A percentile compares a stretch with the other conserved stretches of the same genome.
Conservation (phyloP, 2,113 vertebrate genomes). For the Casuarius casuarius region DNA sequence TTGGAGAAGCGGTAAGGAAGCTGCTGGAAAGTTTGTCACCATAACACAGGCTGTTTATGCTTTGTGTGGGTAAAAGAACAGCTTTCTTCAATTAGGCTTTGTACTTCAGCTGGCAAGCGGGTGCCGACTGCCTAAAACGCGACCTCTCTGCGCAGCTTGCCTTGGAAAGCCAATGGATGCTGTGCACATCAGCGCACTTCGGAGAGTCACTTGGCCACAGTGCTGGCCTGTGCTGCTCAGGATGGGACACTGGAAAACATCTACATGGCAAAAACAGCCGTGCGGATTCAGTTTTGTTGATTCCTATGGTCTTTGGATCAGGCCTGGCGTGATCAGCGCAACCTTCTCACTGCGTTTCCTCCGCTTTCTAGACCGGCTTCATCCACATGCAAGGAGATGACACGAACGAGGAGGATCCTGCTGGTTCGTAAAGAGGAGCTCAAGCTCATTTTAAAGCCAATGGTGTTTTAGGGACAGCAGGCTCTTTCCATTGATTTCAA, state of each 20-base stretch:
- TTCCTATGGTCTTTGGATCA: not conserved
- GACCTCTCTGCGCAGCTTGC: not conserved
- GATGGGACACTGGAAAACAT: rapidly evolving
- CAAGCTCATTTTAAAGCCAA: not conserved
- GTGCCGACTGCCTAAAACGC: conserved; percentile 35
- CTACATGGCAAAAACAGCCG: not conserved
- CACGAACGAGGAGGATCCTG: not conserved
- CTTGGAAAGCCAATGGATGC: not conserved
- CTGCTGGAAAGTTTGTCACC: conserved; percentile 72
- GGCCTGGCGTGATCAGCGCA: not conserved
- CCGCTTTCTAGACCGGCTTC: not conserved
- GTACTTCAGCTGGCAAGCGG: conserved; percentile 48
- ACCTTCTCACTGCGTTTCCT: not conserved
- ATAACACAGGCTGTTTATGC: conserved; percentile 63
- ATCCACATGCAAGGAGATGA: not conserved
- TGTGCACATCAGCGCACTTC: not conserved
- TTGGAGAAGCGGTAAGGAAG: conserved; percentile 51
- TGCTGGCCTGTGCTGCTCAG: rapidly evolving
- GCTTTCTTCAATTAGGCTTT: conserved; percentile 70
- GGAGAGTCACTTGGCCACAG: rapidly evolving
- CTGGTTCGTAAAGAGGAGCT: not conserved
- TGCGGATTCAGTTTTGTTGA: not conserved
- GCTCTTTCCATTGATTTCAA: conserved; percentile 10
- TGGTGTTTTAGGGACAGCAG: not conserved
- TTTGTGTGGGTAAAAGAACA: conserved; percentile 65